Evolutionary conservation across 1,140 invertebrate genomes (phyloP).

Genomic region (Phortica variegata): DNA sequence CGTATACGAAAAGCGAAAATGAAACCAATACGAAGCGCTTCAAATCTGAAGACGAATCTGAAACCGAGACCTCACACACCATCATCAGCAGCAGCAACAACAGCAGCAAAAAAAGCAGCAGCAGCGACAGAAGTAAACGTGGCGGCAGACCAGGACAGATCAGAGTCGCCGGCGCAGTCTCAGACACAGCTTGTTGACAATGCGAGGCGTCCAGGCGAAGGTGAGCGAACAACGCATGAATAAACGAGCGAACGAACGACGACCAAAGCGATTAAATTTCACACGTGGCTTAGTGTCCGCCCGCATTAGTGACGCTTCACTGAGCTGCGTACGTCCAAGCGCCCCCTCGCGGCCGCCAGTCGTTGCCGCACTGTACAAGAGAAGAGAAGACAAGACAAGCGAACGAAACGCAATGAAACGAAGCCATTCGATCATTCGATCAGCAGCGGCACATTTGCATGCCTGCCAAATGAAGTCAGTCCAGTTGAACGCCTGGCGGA

Average conservation of each 20-base stretch:
- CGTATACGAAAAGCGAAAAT: slow-evolving; percentile 45
- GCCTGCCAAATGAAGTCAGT: background rate
- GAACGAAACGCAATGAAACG: no score
- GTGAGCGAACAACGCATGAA: slow-evolving; percentile 12
- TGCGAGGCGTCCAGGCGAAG: slow-evolving; percentile 45
- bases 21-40: slow-evolving; percentile 26
- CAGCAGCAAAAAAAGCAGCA: slow-evolving; percentile 4
- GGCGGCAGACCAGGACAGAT: no score
- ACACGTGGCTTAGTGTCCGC: slow-evolving; percentile 54
- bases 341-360: no score
- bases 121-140: slow-evolving; percentile 5
- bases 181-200: slow-evolving; percentile 18
- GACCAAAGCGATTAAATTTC: slow-evolving; percentile 44
- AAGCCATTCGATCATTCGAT: no score
- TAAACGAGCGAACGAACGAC: slow-evolving; percentile 13
- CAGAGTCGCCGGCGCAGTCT: slow-evolving; percentile 11
- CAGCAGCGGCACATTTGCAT: slow-evolving; percentile 1
- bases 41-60: background rate
- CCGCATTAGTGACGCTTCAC: slow-evolving; percentile 49
- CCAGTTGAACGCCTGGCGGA: background rate
- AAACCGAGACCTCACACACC: slow-evolving; percentile 23
- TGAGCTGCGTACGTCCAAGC: slow-evolving; percentile 10
- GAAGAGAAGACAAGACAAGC: no score
- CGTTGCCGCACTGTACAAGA: no score
- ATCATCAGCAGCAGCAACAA: background rate